These are phyloP conservation scores for Cybosia mesomella DNA, from an alignment of 2,888 invertebrate genomes.

Conservation along the genomic window DNA sequence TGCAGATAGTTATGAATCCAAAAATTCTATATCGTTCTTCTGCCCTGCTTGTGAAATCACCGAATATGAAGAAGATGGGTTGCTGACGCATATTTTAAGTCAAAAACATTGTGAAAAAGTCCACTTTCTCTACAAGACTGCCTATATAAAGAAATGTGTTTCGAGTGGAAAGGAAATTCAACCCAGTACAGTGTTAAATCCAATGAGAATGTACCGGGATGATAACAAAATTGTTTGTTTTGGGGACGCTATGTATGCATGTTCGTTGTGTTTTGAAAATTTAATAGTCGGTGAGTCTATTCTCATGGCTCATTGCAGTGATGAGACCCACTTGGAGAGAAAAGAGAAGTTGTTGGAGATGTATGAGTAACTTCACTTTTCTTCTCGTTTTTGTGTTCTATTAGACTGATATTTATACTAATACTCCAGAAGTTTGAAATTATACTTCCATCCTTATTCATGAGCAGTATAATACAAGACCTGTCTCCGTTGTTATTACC, in stretches of 20 bases:
- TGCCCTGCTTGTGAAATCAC: slow-evolving; percentile 71
- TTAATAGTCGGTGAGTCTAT: slow-evolving; percentile 77
- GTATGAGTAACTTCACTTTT: slow-evolving; percentile 47
- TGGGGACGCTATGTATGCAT: slow-evolving; percentile 79
- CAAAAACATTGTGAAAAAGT: slow-evolving; percentile 77
- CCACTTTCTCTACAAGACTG: slow-evolving; percentile 80
- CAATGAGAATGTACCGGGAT: slow-evolving; percentile 82
- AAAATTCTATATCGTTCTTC: slow-evolving; percentile 66
- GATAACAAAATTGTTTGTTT: slow-evolving; percentile 83
- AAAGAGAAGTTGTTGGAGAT: slow-evolving; percentile 68
- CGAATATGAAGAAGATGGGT: slow-evolving; percentile 69
- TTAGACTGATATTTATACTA: slow-evolving; percentile 9
- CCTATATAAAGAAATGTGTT: slow-evolving; percentile 81
- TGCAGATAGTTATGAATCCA: slow-evolving; percentile 58
- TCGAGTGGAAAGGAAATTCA: slow-evolving; percentile 74
- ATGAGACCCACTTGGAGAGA: slow-evolving; percentile 66
- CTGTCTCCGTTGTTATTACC: slow-evolving; percentile 5
- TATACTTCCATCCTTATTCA: slow-evolving; percentile 4
- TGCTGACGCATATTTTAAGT: slow-evolving; percentile 73
- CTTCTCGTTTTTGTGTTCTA: background rate
- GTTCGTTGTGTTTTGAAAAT: slow-evolving; percentile 79
- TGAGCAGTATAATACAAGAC: background rate
- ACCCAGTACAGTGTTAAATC: slow-evolving; percentile 78
- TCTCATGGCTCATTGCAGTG: slow-evolving; percentile 75
- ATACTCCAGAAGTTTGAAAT: background rate